Evolutionary conservation across 2,113 vertebrate genomes (phyloP).

Genomic region (Sterrhoptilus dennistouni): DNA sequence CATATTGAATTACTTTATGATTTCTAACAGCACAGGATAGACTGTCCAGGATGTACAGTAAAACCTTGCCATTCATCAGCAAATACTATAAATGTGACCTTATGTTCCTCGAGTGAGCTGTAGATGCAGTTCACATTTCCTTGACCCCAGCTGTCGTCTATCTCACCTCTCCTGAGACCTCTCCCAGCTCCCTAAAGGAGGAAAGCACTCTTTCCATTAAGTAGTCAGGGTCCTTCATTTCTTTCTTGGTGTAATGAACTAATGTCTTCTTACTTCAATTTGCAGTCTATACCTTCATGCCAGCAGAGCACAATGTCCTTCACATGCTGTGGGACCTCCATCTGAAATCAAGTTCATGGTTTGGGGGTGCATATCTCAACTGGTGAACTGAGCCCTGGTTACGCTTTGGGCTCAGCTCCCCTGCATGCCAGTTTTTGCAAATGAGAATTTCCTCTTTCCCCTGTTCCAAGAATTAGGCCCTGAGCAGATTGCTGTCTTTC

Average conservation of each 20-base stretch:
- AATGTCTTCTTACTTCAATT: neutral
- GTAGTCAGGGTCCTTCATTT: neutral
- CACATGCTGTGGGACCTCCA: neutral
- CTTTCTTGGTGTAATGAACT: neutral
- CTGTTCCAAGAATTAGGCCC: neutral
- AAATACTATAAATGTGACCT: slow-evolving; percentile 5
- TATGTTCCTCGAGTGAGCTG: slow-evolving; percentile 31
- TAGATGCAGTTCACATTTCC: neutral
- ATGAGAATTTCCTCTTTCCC: neutral
- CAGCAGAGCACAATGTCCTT: neutral
- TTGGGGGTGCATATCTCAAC: neutral
- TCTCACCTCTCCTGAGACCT: neutral
- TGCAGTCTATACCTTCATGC: neutral
- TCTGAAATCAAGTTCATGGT: neutral
- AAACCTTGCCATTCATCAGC: neutral
- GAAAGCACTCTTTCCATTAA: neutral
- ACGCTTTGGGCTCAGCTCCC: neutral
- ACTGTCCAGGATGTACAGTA: neutral
- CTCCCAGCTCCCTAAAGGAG: neutral
- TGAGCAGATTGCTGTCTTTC: neutral
- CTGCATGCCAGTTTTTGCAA: neutral
- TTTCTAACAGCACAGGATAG: neutral
- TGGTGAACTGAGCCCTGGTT: neutral
- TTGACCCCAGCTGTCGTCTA: neutral
- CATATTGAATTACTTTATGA: neutral